Evolutionary conservation across 53 echinoderm and acorn worm species (phyloP), one percentile per base, ranked within the genome.

Genomic region (Paracentrotus lividus): DNA sequence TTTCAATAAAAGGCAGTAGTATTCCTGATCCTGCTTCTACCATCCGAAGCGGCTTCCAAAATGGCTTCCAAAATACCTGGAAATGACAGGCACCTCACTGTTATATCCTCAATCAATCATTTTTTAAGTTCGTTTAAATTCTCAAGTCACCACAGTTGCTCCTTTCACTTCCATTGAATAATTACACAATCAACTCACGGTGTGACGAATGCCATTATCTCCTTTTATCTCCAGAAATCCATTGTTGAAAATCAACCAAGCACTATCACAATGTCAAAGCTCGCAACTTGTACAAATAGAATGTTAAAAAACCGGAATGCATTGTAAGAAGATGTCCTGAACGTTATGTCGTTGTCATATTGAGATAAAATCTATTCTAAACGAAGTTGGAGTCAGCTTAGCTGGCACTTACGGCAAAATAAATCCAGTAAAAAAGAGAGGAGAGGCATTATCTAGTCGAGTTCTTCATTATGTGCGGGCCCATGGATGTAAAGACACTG

Each of bases 401-500:
- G 12, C 32, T 6, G 72, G 72, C 72, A 72, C 72, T 72, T 72
- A 18, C 1, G 72, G 72, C 34, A 20, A 18, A 40, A 72, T 15
- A 72, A 40, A 20, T 40, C 72, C 72, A 38, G 36, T 72, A 40
- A 40, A 72, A 72, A 72, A 72, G n/a, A n/a, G 32, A 40, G 72
- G 32, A 15, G 36, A 85, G 85, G 52, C 85, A 49, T 51, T 85
- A 85, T 13, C 16, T 51, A 85, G 49, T 51, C 85, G 52, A 49
- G 85, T 85, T 85, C 8, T 85, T 85, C 85, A 85, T 85, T 85
- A 85, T 85, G 26, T 52, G 85, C 52, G 52, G n/a, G 85, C 85
- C 49, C 32, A 85, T 44, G 29, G 49, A 24, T 49, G 52, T 85
- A 52, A 52, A 51, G 49, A 85, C 49, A 85, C 85, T 31, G 52